phyloP scores from a whole-genome alignment of 2,113 vertebrate genomes.

The Aix galericulata region DNA sequence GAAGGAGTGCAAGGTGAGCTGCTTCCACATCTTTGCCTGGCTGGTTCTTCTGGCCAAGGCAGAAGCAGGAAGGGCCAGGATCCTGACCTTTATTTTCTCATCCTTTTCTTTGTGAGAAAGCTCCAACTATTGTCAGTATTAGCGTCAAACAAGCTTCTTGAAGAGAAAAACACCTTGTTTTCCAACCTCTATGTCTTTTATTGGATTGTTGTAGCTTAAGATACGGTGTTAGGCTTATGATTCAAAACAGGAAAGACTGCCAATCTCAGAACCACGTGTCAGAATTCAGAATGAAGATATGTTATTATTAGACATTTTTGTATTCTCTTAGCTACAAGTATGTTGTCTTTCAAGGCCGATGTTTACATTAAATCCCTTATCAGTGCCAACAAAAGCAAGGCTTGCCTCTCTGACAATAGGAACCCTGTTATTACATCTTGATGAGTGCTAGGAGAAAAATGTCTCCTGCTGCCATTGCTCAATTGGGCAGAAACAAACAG shows the following conservation, averaged over 20 bases:
- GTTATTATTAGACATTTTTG: slow-evolving; percentile 19
- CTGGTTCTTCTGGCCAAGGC: slow-evolving; percentile 8
- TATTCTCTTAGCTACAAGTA: background rate
- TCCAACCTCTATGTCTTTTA: background rate
- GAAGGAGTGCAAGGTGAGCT: background rate
- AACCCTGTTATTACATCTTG: slow-evolving; percentile 48
- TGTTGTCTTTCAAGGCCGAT: background rate
- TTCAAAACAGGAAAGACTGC: background rate
- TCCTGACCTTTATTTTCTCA: slow-evolving; percentile 17
- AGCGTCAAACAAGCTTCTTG: background rate
- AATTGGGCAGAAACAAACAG: background rate
- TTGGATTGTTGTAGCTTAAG: background rate
- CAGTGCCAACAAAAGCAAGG: slow-evolving; percentile 31
- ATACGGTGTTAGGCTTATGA: background rate
- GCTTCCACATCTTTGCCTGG: background rate
- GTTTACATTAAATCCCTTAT: slow-evolving; percentile 30
- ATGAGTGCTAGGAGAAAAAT: slow-evolving; percentile 37
- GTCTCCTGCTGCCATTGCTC: slow-evolving; percentile 44
- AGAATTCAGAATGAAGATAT: background rate
- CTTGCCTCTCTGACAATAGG: slow-evolving; percentile 36
- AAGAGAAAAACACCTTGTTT: background rate
- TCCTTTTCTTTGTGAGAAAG: background rate
- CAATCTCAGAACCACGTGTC: background rate
- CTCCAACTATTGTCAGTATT: background rate
- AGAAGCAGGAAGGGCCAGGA: background rate